Evolutionary conservation across 1,140 invertebrate species (phyloP), one percentile per base, ranked within the genome.

Genomic region (Sycophila sp.): DNA sequence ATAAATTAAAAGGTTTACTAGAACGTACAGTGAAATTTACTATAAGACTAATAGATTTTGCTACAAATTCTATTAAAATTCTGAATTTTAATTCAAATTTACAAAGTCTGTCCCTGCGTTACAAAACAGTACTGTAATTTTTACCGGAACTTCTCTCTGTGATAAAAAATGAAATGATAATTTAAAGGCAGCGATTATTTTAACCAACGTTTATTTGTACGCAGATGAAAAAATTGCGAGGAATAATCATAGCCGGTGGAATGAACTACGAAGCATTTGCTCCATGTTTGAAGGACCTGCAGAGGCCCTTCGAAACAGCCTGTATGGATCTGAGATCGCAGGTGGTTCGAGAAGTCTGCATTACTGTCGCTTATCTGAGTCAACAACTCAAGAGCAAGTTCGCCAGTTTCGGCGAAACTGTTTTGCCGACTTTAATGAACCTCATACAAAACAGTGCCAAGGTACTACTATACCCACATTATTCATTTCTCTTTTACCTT

Each of bases 381-480:
- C 94, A 96, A 83, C 89, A 91, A 38, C 78, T 98, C 47, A 91
- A 92, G 60, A 92, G 89, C 73, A 94, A 94, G 82, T 89, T 97
- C 76, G 96, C 98, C 72, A 91, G 91, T 82, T 94, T 96, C 84
- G 92, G 93, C 22, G 92, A 97, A 80, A 88, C 90, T 65, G 88
- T 98, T 47, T 81, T 99, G 40, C 92, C 92, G 58, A 90, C 91
- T 69, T 84, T 99, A 24, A 95, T 99, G 77, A 94, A 93, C 81
- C 89, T 99, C 49, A 96, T 98, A 83, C 95, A 95, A 78, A 99
- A 99, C 86, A 96, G 94, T 79, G 97, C 96, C 74, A 99, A 99
- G 90, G 92, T 94, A 75, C 85, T 59, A 11, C 2, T 13, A 22
- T 24, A 38, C 36, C 8, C 5, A 38, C 24, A 53, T 11, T 15